These are phyloP conservation scores for Theristicus caerulescens DNA, from an alignment of 2,113 vertebrate genomes.

Conservation along the genomic window DNA sequence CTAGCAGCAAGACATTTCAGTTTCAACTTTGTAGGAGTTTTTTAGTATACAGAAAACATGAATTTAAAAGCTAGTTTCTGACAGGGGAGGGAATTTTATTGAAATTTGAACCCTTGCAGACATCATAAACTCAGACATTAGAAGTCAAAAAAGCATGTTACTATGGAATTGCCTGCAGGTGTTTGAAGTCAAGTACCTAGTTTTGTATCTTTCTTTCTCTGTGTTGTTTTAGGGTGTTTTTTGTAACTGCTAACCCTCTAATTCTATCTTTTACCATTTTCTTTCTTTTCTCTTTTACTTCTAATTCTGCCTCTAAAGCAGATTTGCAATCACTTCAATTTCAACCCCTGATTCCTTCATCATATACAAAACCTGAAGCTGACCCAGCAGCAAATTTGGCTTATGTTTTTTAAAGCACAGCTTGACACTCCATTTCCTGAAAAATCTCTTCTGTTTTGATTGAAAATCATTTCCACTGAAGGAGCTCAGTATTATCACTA, in stretches of 20 bases:
- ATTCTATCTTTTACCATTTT: neutral
- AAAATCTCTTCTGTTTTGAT: neutral
- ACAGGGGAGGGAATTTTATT: neutral
- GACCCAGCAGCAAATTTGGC: neutral
- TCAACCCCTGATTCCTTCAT: neutral
- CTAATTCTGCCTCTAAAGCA: neutral
- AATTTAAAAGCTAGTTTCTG: neutral
- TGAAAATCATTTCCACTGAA: neutral
- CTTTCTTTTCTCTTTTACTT: neutral
- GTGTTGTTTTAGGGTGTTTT: neutral
- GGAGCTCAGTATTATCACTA: neutral
- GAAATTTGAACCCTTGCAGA: neutral
- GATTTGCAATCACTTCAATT: neutral
- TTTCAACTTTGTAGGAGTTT: neutral
- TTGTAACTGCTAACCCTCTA: neutral
- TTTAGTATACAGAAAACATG: neutral
- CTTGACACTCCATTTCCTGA: neutral
- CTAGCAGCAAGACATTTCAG: neutral
- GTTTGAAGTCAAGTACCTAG: neutral
- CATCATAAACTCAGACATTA: neutral
- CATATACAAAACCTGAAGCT: neutral
- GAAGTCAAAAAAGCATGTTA: neutral
- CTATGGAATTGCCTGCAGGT: neutral
- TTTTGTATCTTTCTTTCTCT: neutral
- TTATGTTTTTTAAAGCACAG: neutral